Evolutionary conservation across 2,113 vertebrate genomes (phyloP).

Genomic region (Odocoileus hemionus): DNA sequence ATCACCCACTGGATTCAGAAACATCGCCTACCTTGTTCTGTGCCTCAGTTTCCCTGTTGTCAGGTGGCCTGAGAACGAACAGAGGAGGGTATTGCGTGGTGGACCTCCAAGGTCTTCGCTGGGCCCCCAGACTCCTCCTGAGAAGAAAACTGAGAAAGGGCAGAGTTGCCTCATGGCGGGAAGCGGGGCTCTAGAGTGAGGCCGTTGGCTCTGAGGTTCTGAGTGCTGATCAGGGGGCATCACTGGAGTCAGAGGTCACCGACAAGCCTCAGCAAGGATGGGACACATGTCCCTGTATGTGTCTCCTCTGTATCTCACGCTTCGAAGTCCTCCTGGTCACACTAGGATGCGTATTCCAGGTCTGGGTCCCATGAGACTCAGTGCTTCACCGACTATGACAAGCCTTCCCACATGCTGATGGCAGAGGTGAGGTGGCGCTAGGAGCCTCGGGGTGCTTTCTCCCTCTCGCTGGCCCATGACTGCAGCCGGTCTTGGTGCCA

Average conservation of each 20-base stretch:
- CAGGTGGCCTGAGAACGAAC: background rate
- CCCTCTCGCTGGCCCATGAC: fast-evolving
- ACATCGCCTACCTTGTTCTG: fast-evolving
- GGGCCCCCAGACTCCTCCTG: background rate
- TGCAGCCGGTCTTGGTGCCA: too few relatives aligned
- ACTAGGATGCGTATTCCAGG: fast-evolving
- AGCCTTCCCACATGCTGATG: fast-evolving
- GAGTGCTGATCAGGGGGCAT: background rate
- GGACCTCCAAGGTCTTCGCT: background rate
- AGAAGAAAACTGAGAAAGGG: background rate
- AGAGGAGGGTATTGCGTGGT: too few relatives aligned
- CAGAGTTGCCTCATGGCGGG: fast-evolving
- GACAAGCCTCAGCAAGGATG: background rate
- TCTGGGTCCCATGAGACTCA: background rate
- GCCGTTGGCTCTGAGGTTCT: fast-evolving
- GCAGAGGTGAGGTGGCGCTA: fast-evolving
- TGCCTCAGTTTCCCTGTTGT: background rate
- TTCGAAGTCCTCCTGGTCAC: background rate
- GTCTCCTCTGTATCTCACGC: background rate
- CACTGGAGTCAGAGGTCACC: fast-evolving
- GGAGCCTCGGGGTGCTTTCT: background rate
- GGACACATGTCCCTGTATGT: fast-evolving
- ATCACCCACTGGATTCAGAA: background rate
- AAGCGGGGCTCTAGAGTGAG: background rate
- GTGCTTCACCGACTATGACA: background rate